A percentile compares a stretch with the other conserved stretches of the same genome.
Evolutionary conservation across 2,113 vertebrate species (phyloP).

Genomic region (Caranx melampygus): DNA sequence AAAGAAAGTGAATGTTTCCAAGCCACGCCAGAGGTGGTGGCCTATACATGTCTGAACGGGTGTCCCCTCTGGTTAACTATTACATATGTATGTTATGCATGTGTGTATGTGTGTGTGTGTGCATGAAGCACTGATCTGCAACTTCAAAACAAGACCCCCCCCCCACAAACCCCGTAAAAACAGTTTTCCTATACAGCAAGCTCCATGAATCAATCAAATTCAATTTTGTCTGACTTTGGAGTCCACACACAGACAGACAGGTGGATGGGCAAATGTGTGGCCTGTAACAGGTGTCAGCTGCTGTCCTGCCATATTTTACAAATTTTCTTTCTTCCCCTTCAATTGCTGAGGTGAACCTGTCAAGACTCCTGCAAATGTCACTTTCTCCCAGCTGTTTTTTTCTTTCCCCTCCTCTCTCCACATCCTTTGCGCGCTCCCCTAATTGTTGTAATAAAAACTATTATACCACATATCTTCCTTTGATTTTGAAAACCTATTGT

Average conservation of each 20-base stretch:
- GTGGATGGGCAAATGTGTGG: constrained; percentile 34
- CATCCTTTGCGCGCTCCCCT: neutral
- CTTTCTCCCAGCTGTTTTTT: constrained; percentile 35
- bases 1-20: constrained; percentile 65
- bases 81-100: constrained; percentile 11
- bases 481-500: neutral
- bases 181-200: neutral
- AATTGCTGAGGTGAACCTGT: neutral
- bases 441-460: neutral
- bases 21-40: constrained; percentile 12
- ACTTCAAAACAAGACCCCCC: neutral
- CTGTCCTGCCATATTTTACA: constrained; percentile 18
- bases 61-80: constrained; percentile 38
- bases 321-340: constrained; percentile 6
- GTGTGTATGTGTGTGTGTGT: neutral
- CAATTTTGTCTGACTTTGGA: neutral
- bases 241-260: constrained; percentile 20
- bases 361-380: neutral
- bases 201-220: neutral
- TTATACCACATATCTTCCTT: constrained; percentile 1
- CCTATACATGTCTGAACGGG: constrained; percentile 59
- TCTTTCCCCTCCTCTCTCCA: neutral
- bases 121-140: neutral
- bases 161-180: neutral
- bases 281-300: constrained; percentile 65